phyloP scores from a whole-genome alignment of 64 coral and sea anemone species.

The Montipora cactus region DNA sequence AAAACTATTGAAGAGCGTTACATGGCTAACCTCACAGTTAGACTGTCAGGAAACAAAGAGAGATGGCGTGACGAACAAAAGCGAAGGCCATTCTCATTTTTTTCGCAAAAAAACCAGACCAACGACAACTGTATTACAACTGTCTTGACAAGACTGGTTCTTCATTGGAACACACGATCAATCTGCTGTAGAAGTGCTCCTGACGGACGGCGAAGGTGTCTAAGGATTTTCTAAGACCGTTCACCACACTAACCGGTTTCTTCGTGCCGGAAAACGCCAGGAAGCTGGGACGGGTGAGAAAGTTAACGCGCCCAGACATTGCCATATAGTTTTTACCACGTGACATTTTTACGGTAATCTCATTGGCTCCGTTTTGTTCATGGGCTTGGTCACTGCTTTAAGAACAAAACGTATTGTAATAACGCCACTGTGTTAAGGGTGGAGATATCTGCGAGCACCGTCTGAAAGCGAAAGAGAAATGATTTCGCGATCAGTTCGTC shows the following conservation, averaged over 20 bases:
- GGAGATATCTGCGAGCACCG: conserved; percentile 83
- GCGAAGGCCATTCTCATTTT: too few species aligned
- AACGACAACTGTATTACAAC: too few species aligned
- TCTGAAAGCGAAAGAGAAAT: conserved; percentile 4
- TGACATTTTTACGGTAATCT: background rate
- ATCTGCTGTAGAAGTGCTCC: too few species aligned
- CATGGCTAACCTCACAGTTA: too few species aligned
- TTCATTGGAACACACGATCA: too few species aligned
- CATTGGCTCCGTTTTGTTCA: background rate
- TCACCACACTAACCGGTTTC: background rate
- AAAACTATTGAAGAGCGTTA: background rate
- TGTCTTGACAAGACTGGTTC: too few species aligned
- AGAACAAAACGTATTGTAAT: conserved; percentile 75
- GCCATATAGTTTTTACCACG: background rate
- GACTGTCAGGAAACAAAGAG: too few species aligned
- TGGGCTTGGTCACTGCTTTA: conserved; percentile 62
- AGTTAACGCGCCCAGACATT: background rate
- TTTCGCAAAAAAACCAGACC: too few species aligned
- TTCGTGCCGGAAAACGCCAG: background rate
- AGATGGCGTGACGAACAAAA: too few species aligned
- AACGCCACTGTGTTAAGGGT: conserved; percentile 81
- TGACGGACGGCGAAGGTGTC: too few species aligned
- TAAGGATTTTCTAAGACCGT: too few species aligned
- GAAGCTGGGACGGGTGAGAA: background rate
- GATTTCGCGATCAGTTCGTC: too few species aligned